Conservation (phyloP, 37 sponge, comb jelly and placozoan genomes). For the Axinella damicornis region DNA sequence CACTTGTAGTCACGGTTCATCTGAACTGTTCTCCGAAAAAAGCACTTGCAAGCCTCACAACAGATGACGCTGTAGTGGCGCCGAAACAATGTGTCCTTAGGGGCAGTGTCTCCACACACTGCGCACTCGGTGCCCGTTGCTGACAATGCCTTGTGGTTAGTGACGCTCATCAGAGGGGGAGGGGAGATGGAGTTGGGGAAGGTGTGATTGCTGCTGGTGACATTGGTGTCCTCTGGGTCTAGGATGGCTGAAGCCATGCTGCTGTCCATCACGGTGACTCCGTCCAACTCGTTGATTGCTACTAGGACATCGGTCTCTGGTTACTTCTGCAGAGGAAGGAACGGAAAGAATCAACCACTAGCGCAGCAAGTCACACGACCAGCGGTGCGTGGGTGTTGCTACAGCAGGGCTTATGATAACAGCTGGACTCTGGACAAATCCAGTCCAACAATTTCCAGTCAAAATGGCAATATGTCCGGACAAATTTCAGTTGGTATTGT, state of each 20-base stretch:
- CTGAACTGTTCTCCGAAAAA: constrained; percentile 93
- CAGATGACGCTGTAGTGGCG: constrained; percentile 92
- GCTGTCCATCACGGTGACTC: background rate
- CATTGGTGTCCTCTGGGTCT: background rate
- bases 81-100: constrained; percentile 46
- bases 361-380: no score
- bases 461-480: no score
- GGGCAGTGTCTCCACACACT: constrained; percentile 82
- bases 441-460: no score
- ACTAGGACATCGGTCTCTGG: no score
- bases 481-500: no score
- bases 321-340: no score
- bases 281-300: no score
- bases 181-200: background rate
- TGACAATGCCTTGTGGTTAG: background rate
- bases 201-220: background rate
- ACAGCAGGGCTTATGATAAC: no score
- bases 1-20: constrained; percentile 92
- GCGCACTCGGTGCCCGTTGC: constrained; percentile 62
- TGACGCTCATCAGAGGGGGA: background rate
- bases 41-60: constrained; percentile 98
- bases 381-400: no score
- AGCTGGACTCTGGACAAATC: no score
- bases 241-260: background rate
- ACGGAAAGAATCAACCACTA: no score